Percentiles rank a stretch among this genome's conserved stretches.
Evolutionary conservation across 2,888 invertebrate species (phyloP).

Genomic region (Dynastes grantii): DNA sequence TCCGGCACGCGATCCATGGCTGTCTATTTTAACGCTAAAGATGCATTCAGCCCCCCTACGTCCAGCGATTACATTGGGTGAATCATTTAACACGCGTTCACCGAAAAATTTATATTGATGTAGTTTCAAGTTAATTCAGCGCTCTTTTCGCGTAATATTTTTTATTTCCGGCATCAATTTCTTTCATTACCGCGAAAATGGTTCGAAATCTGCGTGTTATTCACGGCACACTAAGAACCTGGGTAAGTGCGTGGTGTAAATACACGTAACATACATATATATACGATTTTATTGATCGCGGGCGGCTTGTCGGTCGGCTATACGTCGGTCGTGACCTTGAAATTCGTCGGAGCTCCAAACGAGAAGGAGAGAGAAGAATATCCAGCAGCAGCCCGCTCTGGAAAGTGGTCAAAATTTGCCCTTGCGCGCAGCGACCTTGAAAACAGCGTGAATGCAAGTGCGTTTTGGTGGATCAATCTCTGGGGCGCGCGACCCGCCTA

Average conservation of each 20-base stretch:
- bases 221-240: not conserved
- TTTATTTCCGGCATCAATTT: too few species aligned
- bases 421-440: conserved; percentile 67
- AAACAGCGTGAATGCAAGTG: conserved; percentile 51
- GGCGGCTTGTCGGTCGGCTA: conserved; percentile 16
- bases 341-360: conserved; percentile 55
- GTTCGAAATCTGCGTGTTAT: not conserved
- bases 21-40: not conserved
- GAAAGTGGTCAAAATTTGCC: conserved; percentile 62
- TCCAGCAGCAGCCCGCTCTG: conserved; percentile 50
- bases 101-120: too few species aligned
- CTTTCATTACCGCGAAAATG: not conserved
- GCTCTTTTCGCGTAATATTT: too few species aligned
- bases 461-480: conserved; percentile 17
- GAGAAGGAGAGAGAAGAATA: conserved; percentile 51
- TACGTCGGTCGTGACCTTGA: conserved; percentile 63
- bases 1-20: not conserved
- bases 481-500: not conserved
- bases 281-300: conserved; percentile 58
- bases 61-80: not conserved
- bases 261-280: conserved; percentile 50
- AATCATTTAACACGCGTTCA: conserved; percentile 13
- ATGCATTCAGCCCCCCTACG: not conserved
- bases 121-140: too few species aligned
- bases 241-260: conserved; percentile 9